Base-by-base conservation (phyloP, 2,888 invertebrate species). In the Helleia helle region DNA sequence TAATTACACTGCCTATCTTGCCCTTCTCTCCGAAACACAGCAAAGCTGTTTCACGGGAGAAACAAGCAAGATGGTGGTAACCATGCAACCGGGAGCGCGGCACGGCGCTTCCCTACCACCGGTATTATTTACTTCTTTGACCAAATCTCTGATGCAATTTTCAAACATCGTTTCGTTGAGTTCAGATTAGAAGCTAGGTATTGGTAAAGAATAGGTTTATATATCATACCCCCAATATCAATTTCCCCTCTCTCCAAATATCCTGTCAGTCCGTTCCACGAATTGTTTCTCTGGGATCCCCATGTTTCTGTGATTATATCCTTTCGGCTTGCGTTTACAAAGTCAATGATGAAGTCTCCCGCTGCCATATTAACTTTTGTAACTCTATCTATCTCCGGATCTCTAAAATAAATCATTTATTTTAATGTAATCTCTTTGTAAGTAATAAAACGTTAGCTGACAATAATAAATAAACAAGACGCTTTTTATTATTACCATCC, bases 251-350 rank as follows among this genome's bases (percentile, higher is more conserved):
- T 14, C 11, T 22, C 17, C 1, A 39, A 14, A 22, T 30, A 11
- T 12, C 31, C 39, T 3, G 39, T 25, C 14, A 39, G n/a, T 14
- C 39, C 39, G 8, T 9, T 15, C 39, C 39, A 39, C 3, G 25
- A 11, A 4, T 40, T 40, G 12, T 40, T 40, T 1, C 11, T 30
- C 12, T 12, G 25, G 11, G 7, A 8, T 1, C 18, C 34, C 34
- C 34, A 34, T 3, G 34, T 11, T 3, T 25, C 15, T 2, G 25
- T 8, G 25, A 4, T 15, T 2, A 40, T 5, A 3, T 40, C 9
- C 2, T 12, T 26, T 14, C 11, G 31, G 5, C 11, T 40, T 1
- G 31, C 39, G 15, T 40, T 40, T 4, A 40, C 24, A 8, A 31
- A 31, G 11, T 30, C 13, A 4, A 40, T 9, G 6, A 40, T 11